phyloP scores from a whole-genome alignment of 2,888 invertebrate species.

The Camponotus fellah region DNA sequence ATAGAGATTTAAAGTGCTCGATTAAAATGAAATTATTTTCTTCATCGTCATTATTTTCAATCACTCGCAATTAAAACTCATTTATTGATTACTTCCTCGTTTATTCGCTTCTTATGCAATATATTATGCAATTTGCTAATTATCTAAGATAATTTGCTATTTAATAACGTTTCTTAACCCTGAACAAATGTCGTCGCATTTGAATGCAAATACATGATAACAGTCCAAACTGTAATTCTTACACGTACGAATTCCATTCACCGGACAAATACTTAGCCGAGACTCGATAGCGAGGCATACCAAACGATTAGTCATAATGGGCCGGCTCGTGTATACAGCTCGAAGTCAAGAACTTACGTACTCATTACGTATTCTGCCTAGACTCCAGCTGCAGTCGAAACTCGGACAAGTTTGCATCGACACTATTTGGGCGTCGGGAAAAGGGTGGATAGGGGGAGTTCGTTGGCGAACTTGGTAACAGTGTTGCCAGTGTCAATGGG shows the following conservation, averaged over 20 bases:
- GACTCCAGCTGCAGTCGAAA: slow-evolving; percentile 67
- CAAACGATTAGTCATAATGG: slow-evolving; percentile 75
- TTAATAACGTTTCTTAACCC: not conserved
- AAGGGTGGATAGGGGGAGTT: slow-evolving; percentile 27
- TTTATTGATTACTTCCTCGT: not conserved
- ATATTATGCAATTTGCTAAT: not conserved
- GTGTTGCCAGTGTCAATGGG: slow-evolving; percentile 67
- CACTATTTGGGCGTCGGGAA: slow-evolving; percentile 66
- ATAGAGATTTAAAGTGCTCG: too few relatives aligned
- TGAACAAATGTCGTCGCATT: slow-evolving; percentile 4
- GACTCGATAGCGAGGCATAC: slow-evolving; percentile 62
- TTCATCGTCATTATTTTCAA: not conserved
- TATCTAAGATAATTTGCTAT: not conserved
- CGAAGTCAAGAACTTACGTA: slow-evolving; percentile 68
- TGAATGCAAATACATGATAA: slow-evolving; percentile 44
- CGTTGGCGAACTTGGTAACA: slow-evolving; percentile 57
- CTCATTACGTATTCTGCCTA: slow-evolving; percentile 74
- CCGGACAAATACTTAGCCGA: slow-evolving; percentile 40
- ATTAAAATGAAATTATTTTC: not conserved
- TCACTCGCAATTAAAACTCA: not conserved
- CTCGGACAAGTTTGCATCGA: slow-evolving; percentile 71
- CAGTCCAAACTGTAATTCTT: slow-evolving; percentile 50
- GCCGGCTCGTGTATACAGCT: slow-evolving; percentile 63
- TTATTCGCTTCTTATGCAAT: not conserved
- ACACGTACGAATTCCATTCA: slow-evolving; percentile 34